phyloP scores from a whole-genome alignment of 2,797 vertebrate species.

The Chaetodon trifasciatus region DNA sequence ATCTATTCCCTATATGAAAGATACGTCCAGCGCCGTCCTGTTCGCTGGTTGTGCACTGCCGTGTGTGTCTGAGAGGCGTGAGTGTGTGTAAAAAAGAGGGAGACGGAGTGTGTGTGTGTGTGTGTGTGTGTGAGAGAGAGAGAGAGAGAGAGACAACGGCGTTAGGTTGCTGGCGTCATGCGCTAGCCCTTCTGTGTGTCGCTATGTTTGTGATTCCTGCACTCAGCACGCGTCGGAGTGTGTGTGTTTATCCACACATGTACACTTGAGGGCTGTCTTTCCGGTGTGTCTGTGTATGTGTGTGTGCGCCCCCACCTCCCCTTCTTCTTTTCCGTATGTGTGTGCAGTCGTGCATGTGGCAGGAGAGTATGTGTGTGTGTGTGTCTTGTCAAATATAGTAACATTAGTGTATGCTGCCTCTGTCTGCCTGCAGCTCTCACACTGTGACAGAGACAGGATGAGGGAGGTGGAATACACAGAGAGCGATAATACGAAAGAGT shows the following conservation, averaged over 20 bases:
- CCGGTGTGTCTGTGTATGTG: constrained; percentile 56
- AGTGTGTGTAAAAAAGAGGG: constrained; percentile 61
- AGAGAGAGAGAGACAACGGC: constrained; percentile 61
- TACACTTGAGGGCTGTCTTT: constrained; percentile 65
- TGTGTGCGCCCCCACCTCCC: constrained; percentile 58
- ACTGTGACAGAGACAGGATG: constrained; percentile 79
- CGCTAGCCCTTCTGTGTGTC: constrained; percentile 75
- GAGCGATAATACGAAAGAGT: constrained; percentile 66
- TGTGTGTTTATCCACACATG: constrained; percentile 62
- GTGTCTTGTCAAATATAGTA: constrained; percentile 86
- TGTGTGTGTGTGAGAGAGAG: constrained; percentile 24
- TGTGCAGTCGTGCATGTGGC: constrained; percentile 78
- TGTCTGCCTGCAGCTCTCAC: constrained; percentile 82
- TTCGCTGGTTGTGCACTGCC: constrained; percentile 57
- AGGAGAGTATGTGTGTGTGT: constrained; percentile 67
- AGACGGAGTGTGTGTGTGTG: constrained; percentile 36
- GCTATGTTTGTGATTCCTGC: constrained; percentile 84
- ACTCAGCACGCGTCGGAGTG: constrained; percentile 73
- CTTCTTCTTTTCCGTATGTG: constrained; percentile 59
- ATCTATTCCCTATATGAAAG: constrained; percentile 71
- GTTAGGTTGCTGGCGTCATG: constrained; percentile 77
- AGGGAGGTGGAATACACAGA: constrained; percentile 71
- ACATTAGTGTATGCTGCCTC: constrained; percentile 80
- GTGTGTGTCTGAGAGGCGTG: constrained; percentile 70
- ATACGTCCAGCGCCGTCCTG: constrained; percentile 69